Base-by-base conservation (phyloP, 2,113 vertebrate genomes). In the Capricornis sumatraensis region DNA sequence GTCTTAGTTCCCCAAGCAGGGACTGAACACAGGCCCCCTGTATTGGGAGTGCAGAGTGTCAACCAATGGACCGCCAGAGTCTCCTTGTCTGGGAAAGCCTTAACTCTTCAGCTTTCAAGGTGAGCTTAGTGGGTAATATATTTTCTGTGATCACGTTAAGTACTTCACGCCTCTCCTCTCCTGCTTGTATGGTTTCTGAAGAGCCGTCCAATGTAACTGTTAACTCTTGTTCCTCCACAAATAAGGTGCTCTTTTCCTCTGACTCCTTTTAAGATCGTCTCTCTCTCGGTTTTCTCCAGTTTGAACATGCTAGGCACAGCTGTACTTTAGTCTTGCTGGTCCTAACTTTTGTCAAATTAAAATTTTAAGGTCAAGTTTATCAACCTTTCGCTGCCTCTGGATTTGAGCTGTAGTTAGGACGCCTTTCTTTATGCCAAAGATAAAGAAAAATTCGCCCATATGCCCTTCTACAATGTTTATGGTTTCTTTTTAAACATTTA, bases 401-500 rank as follows among this genome's bases (percentile, higher is more conserved):
- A 50, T 93, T 50, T 74, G 81, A 87, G 71, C 50, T 14, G 16
- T 58, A 53, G 4, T 52, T 52, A 81, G 78, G 50, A n/a, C 78
- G 58, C 9, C 60, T 93, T 93, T 95, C 47, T 43, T 82, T 40
- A 74, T 33, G 52, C 36, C 71, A 82, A 52, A 7, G 7, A 78
- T 84, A 95, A 93, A 55, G 57, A 76, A 92, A 95, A 93, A 87
- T n/a, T 87, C 13, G 71, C 6, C 25, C 25, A 23, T 50, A 21
- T 23, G 91, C 64, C 93, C 50, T 71, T 95, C 28, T 91, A 78
- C 12, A 43, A 90, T 28, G 45, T 78, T 7, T 17, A 50, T 3
- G 6, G 27, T 67, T 93, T 96, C 25, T 87, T 87, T 50, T 83
- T 89, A 58, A 88, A 14, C 40, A 45, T 57, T 87, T 83, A 95